These are phyloP conservation scores for Columba janthina DNA, from an alignment of 2,113 vertebrate genomes.

Conservation along the genomic window DNA sequence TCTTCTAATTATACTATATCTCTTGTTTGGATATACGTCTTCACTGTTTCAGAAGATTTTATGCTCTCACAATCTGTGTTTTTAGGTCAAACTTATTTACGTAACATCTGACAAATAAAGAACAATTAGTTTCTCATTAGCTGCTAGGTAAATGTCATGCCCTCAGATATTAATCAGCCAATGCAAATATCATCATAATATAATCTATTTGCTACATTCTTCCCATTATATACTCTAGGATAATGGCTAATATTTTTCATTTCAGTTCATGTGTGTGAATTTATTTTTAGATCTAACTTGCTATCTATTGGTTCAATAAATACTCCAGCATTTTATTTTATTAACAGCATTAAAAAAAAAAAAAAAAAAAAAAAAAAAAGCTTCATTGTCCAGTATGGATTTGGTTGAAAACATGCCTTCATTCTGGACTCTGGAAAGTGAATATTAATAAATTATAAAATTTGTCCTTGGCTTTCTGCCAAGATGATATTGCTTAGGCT, in stretches of 20 bases:
- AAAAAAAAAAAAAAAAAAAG: neutral
- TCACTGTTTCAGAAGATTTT: neutral
- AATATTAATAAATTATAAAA: neutral
- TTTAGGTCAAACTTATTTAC: neutral
- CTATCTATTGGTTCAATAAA: neutral
- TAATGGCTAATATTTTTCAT: neutral
- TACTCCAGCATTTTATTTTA: neutral
- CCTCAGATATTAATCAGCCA: constrained; percentile 26
- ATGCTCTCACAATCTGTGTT: neutral
- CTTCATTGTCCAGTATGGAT: neutral
- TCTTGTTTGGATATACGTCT: neutral
- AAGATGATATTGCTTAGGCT: neutral
- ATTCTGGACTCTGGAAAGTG: neutral
- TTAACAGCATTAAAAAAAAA: neutral
- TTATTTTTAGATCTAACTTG: neutral
- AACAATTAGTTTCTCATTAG: constrained; percentile 37
- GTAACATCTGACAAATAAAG: neutral
- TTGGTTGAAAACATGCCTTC: neutral
- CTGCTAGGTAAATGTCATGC: constrained; percentile 19
- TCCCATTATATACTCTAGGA: neutral
- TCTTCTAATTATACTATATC: neutral
- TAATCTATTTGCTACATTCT: neutral
- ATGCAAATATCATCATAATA: constrained; percentile 1
- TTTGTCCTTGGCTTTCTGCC: neutral
- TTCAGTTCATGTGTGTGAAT: neutral